These are phyloP conservation scores for Oncorhynchus tshawytscha DNA, from an alignment of 2,113 vertebrate genomes.

Conservation along the genomic window DNA sequence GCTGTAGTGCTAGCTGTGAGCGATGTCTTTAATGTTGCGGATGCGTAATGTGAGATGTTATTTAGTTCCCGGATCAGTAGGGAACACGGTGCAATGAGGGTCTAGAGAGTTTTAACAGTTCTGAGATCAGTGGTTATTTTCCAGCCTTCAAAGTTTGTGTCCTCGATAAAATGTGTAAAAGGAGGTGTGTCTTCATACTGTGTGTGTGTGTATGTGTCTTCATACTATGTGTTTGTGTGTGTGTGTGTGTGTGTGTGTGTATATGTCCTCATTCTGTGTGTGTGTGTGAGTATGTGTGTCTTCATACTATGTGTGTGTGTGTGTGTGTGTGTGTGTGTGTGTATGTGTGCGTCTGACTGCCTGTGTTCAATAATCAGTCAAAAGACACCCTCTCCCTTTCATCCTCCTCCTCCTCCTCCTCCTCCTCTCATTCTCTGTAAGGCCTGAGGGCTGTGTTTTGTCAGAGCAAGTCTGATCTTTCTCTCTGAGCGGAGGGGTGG, in stretches of 20 bases:
- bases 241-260: too few relatives aligned
- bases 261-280: too few relatives aligned
- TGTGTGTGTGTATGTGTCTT: too few relatives aligned
- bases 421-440: background rate
- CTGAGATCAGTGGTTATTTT: background rate
- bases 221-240: too few relatives aligned
- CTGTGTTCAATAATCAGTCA: slow-evolving; percentile 16
- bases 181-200: too few relatives aligned
- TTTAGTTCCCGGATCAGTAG: background rate
- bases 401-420: background rate
- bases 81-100: background rate
- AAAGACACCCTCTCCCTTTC: slow-evolving; percentile 17
- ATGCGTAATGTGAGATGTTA: background rate
- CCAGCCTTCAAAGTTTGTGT: background rate
- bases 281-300: too few relatives aligned
- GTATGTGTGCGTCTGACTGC: background rate
- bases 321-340: background rate
- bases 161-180: background rate
- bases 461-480: slow-evolving; percentile 33
- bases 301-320: background rate
- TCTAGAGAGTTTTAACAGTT: background rate
- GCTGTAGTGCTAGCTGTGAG: too few relatives aligned
- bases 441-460: slow-evolving; percentile 34
- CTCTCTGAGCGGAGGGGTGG: slow-evolving; percentile 19
- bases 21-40: background rate